phyloP scores from a whole-genome alignment of 2,113 vertebrate genomes.

The Poecile atricapillus region DNA sequence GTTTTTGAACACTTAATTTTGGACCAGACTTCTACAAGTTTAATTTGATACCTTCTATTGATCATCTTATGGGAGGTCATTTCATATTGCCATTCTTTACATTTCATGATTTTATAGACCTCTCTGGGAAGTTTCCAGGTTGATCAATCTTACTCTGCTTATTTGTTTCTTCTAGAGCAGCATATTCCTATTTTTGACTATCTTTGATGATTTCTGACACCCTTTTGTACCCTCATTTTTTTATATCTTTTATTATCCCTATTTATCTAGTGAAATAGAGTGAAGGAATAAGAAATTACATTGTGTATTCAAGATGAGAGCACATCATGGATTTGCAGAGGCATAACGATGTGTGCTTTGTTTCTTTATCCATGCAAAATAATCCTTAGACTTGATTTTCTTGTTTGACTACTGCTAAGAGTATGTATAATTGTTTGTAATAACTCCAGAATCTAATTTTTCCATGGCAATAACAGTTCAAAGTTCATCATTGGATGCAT shows the following conservation, averaged over 20 bases:
- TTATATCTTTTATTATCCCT: not conserved
- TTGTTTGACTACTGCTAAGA: not conserved
- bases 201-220: not conserved
- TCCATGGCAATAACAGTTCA: not conserved
- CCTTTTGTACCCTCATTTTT: not conserved
- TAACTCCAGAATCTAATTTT: not conserved
- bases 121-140: not conserved
- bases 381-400: not conserved
- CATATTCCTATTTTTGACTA: not conserved
- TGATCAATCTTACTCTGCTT: not conserved
- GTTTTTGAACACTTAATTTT: not conserved
- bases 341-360: not conserved
- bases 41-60: not conserved
- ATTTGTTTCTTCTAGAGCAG: not conserved
- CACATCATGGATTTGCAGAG: not conserved
- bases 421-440: not conserved
- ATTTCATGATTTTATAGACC: not conserved
- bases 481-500: not conserved
- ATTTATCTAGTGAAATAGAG: not conserved
- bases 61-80: fast-evolving
- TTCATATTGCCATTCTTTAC: not conserved
- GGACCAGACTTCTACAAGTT: not conserved
- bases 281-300: not conserved
- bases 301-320: not conserved
- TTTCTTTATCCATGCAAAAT: not conserved